These are phyloP conservation scores for Drosophila athabasca DNA, from an alignment of 1,140 invertebrate genomes.

Conservation along the genomic window DNA sequence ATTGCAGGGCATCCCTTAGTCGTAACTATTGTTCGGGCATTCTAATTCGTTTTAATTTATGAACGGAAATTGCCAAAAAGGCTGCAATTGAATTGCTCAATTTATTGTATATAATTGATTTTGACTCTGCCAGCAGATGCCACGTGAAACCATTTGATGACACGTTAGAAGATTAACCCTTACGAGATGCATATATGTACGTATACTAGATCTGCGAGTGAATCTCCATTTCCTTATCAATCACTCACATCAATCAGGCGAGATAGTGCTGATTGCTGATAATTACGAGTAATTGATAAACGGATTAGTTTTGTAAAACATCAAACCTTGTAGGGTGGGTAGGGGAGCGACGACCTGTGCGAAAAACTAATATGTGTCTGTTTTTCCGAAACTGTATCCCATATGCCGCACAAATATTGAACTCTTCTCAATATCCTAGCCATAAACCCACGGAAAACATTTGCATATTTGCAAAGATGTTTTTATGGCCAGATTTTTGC, in stretches of 20 bases:
- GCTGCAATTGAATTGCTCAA: slow-evolving; percentile 25
- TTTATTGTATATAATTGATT: slow-evolving; percentile 49
- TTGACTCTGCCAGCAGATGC: slow-evolving; percentile 37
- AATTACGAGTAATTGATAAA: slow-evolving; percentile 8
- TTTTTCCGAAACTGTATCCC: background rate
- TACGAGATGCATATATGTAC: background rate
- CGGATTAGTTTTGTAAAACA: background rate
- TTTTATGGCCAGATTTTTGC: slow-evolving; percentile 34
- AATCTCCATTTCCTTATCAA: slow-evolving; percentile 25
- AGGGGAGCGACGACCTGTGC: too few relatives aligned
- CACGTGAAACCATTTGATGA: slow-evolving; percentile 7
- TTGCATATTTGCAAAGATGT: slow-evolving; percentile 21
- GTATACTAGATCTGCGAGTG: too few relatives aligned
- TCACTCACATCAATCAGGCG: slow-evolving; percentile 15
- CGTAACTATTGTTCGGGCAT: too few relatives aligned
- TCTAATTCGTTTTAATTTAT: slow-evolving; percentile 34
- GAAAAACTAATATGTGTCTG: too few relatives aligned
- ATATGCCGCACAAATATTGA: slow-evolving; percentile 11
- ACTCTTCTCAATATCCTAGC: slow-evolving; percentile 20
- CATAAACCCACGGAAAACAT: slow-evolving; percentile 5
- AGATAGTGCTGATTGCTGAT: background rate
- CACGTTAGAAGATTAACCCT: background rate
- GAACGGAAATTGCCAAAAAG: slow-evolving; percentile 53
- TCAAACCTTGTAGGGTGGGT: too few relatives aligned
- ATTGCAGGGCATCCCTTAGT: background rate